Evolutionary conservation across 2,113 vertebrate genomes (phyloP).

Genomic region (rabbit (Oryctolagus cuniculus)): DNA sequence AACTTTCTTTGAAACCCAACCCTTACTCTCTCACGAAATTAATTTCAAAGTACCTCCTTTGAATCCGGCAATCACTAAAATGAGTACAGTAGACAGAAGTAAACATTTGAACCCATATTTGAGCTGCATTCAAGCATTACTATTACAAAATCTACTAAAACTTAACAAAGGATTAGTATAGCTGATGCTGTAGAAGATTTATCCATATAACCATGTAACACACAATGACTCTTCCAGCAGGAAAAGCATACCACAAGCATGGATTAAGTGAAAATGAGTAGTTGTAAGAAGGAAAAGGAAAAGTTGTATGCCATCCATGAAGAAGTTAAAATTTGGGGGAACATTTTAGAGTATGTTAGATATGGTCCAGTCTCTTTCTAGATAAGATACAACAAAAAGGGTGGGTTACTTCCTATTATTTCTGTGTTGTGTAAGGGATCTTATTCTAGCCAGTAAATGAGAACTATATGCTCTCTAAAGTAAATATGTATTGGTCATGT

Average conservation of each 20-base stretch:
- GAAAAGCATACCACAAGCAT: not conserved
- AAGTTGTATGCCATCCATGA: not conserved
- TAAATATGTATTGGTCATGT: not conserved
- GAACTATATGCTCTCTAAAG: not conserved
- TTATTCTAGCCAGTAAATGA: not conserved
- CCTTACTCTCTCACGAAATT: not conserved
- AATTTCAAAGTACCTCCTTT: not conserved
- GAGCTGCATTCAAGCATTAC: not conserved
- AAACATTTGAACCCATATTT: not conserved
- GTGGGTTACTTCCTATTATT: not conserved
- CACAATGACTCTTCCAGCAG: not conserved
- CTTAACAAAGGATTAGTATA: not conserved
- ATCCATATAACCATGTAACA: not conserved
- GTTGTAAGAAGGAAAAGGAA: not conserved
- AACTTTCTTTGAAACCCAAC: not conserved
- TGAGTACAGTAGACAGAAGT: rapidly evolving
- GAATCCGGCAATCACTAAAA: not conserved
- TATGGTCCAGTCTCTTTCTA: not conserved
- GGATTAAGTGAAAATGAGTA: not conserved
- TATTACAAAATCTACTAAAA: not conserved
- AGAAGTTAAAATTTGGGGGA: not conserved
- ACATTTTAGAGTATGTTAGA: not conserved
- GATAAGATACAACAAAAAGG: not conserved
- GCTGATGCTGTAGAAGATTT: not conserved
- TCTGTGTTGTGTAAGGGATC: not conserved